Evolutionary conservation across 2,888 invertebrate genomes (phyloP), one percentile per base, ranked within the genome.

Genomic region (Phalangium opilio): DNA sequence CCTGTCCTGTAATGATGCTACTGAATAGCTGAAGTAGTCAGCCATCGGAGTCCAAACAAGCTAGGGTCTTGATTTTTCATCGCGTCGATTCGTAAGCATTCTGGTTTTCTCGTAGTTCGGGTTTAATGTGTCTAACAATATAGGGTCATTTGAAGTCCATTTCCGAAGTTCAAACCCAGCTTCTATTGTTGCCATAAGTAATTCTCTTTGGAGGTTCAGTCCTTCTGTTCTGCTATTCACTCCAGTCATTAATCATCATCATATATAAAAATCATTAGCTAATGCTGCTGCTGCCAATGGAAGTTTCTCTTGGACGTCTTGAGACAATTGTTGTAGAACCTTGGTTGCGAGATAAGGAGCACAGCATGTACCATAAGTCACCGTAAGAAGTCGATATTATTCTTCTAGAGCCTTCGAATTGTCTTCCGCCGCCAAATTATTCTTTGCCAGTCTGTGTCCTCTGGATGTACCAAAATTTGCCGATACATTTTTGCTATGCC

Each of bases 401-500:
- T 50, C 47, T 14, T 46, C 15, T 10, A 59, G 43, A n/a, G 54
- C 49, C n/a, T 58, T 42, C 10, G 41, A 21, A 10, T 56, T 52
- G 38, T 55, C 17, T 5, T n/a, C n/a, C 50, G 43, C 15, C 62
- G 40, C 65, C 64, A 66, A 3, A 67, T 35, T 3, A 68, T 64
- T 7, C 59, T 44, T 41, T 64, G 65, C 21, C 36, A 17, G 55
- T 45, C 2, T 63, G 44, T 2, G 12, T 49, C 40, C 2, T 14
- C 36, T 2, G 14, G n/a, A n/a, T 17, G 27, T 10, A 50, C 14
- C 10, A 35, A n/a, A 14, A 63, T 57, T 48, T 64, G 62, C 0
- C 63, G 53, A 47, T 61, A 64, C 62, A 65, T 65, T 54, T 66
- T 66, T 15, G 55, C 60, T 7, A 67, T 61, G 45, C 66, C 66